These are phyloP conservation scores for Neoseiulus cucumeris DNA, from an alignment of 1,140 invertebrate genomes.

Conservation along the genomic window DNA sequence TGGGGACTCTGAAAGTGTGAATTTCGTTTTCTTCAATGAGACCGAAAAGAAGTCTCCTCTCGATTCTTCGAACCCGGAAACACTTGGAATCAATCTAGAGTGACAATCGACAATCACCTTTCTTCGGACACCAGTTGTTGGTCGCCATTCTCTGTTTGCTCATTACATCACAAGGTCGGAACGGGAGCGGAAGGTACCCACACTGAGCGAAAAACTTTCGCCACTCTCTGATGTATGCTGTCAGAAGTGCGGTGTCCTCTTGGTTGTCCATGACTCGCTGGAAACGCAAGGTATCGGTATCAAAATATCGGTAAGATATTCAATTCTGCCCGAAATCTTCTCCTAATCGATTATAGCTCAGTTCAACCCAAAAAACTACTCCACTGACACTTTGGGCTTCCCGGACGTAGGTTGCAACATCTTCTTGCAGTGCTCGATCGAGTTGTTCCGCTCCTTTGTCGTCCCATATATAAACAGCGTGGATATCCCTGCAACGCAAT, in stretches of 20 bases:
- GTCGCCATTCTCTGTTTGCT: background rate
- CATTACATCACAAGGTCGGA: slow-evolving; percentile 28
- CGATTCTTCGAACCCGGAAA: too few species aligned
- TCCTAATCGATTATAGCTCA: too few species aligned
- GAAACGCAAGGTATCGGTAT: slow-evolving; percentile 20
- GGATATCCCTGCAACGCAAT: slow-evolving; percentile 39
- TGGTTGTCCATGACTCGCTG: slow-evolving; percentile 63
- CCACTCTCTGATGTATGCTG: slow-evolving; percentile 92
- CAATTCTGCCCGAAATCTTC: too few species aligned
- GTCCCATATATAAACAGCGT: slow-evolving; percentile 86
- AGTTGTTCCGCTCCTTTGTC: slow-evolving; percentile 77
- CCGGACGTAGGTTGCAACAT: slow-evolving; percentile 84
- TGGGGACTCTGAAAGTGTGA: background rate
- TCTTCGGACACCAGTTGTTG: slow-evolving; percentile 12
- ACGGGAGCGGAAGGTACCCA: slow-evolving; percentile 85
- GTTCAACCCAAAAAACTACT: too few species aligned
- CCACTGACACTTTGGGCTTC: slow-evolving; percentile 62
- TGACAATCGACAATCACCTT: slow-evolving; percentile 12
- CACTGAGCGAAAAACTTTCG: slow-evolving; percentile 93
- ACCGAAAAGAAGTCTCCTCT: too few species aligned
- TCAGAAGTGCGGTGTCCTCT: slow-evolving; percentile 80
- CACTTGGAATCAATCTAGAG: background rate
- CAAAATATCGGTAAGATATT: slow-evolving; percentile 9
- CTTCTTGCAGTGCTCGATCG: slow-evolving; percentile 63
- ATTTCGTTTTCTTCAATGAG: background rate